A percentile compares a stretch with the other conserved stretches of the same genome.
Evolutionary conservation across 2,797 vertebrate species (phyloP).

Genomic region (Microcaecilia unicolor): DNA sequence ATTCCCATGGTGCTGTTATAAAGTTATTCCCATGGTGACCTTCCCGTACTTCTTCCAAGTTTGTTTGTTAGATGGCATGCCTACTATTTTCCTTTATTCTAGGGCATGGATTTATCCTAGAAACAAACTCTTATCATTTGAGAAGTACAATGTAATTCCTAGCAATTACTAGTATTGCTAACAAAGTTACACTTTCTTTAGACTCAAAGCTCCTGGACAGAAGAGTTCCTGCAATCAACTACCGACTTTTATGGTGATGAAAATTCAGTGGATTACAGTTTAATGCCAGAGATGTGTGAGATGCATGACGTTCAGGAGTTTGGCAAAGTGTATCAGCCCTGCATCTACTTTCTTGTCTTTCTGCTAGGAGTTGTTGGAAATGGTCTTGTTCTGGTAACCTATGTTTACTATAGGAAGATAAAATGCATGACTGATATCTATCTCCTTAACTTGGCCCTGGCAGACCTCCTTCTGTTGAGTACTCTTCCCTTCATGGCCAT

Average conservation of each 20-base stretch:
- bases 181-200: background rate
- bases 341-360: slow-evolving; percentile 57
- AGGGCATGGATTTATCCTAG: no score
- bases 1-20: no score
- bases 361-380: slow-evolving; percentile 70
- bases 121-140: no score
- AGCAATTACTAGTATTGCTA: no score
- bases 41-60: no score
- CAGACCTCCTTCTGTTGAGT: slow-evolving; percentile 76
- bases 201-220: accelerated
- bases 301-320: slow-evolving; percentile 37
- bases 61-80: no score
- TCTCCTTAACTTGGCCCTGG: slow-evolving; percentile 76
- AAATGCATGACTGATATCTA: slow-evolving; percentile 71
- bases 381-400: slow-evolving; percentile 72
- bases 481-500: slow-evolving; percentile 61
- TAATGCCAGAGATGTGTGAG: slow-evolving; percentile 45
- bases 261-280: accelerated
- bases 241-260: background rate
- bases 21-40: no score
- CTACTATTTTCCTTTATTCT: no score
- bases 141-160: no score
- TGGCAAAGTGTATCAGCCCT: slow-evolving; percentile 60
- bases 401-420: slow-evolving; percentile 46
- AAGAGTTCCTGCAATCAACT: background rate